Base-by-base conservation (phyloP, 2,113 vertebrate genomes). In the Corvus cornix region DNA sequence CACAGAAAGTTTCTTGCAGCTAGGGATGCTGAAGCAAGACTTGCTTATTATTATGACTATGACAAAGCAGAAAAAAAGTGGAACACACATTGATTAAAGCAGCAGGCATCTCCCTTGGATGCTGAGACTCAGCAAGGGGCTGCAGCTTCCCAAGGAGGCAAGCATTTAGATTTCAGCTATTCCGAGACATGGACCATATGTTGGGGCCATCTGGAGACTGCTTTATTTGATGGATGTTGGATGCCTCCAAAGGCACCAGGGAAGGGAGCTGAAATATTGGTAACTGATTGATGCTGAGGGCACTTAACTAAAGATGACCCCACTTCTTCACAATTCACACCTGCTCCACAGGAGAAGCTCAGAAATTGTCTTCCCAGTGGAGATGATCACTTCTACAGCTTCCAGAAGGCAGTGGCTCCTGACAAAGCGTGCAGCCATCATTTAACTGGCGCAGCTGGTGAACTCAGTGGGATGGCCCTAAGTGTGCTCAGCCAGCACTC, bases 11-110 rank as follows among this genome's bases (percentile, higher is more conserved):
- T 90, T 96, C 84, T 87, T 88, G 74, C 91, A 94, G 84, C 73
- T 85, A 93, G 89, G 59, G 92, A 92, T 66, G 9, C 87, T 21
- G 12, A 96, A 93, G 84, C 3, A 31, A 94, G 96, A 94, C 94
- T 95, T 82, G 77, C 96, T 92, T 96, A 96, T 95, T 97, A 97
- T 96, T 96, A 93, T 88, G 93, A 87, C 93, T 97, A 97, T 98
- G 97, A 98, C 98, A 97, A 98, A 98, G 97, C 98, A 98, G 95
- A 98, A 98, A 98, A 97, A 93, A 41, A 94, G 31, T 37, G 92
- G 96, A 97, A 96, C 63, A 74, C 89, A 77, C 80, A 75, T 68
- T 80, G 96, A 96, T 96, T 92, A 95, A 97, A 97, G 93, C 96
- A 96, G 93, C 93, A 46, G 72, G 93, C 95, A 80, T 92, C 97